A percentile compares a stretch with the other conserved stretches of the same genome.
phyloP scores from a whole-genome alignment of 2,797 vertebrate species.

The Delichon dasypus region DNA sequence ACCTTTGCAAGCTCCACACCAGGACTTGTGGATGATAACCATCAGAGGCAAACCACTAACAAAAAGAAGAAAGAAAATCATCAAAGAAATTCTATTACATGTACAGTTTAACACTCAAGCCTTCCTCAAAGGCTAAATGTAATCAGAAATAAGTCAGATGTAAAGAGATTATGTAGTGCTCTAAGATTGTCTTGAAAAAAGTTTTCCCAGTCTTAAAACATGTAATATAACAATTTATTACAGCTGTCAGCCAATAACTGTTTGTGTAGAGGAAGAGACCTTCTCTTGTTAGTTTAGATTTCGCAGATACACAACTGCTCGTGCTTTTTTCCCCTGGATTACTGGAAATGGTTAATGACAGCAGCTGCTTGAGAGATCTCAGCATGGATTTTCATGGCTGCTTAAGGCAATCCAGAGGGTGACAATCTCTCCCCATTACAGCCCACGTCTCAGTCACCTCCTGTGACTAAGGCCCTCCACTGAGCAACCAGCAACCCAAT shows the following conservation, averaged over 20 bases:
- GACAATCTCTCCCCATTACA: not conserved
- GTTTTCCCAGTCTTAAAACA: not conserved
- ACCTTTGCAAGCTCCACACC: slow-evolving; percentile 99
- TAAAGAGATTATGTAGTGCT: not conserved
- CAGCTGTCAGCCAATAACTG: not conserved
- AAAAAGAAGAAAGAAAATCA: slow-evolving; percentile 3
- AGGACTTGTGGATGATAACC: slow-evolving; percentile 97
- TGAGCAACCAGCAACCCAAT: not conserved
- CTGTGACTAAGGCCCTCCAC: not conserved
- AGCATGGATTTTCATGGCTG: not conserved
- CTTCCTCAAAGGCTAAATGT: not conserved
- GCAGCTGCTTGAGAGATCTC: not conserved
- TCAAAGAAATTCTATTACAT: not conserved
- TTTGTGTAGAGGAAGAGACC: not conserved
- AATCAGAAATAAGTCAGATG: not conserved
- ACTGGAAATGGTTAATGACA: not conserved
- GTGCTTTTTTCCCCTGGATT: not conserved
- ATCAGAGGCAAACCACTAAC: slow-evolving; percentile 92
- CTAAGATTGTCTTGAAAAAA: not conserved
- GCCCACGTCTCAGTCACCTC: not conserved
- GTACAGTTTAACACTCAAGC: not conserved
- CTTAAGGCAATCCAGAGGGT: not conserved
- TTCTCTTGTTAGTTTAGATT: not conserved
- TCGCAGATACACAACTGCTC: not conserved
- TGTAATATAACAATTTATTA: not conserved